Conservation (phyloP, 2,888 invertebrate genomes). For the Napeogenes sylphis region DNA sequence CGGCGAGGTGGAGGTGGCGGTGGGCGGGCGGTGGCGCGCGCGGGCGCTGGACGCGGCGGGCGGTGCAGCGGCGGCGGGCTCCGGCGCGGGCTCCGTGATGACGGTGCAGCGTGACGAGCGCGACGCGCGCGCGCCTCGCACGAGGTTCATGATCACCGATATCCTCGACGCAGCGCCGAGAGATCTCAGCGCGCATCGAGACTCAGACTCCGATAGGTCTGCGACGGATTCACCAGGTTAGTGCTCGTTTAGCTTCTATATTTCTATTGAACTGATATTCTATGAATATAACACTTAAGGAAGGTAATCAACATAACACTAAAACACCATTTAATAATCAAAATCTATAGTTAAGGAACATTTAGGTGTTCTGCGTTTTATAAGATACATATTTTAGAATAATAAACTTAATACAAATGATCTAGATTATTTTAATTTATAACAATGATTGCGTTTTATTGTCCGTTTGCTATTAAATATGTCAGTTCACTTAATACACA, state of each 20-base stretch:
- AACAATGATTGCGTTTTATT: no score
- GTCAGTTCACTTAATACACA: no score
- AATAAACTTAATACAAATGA: no score
- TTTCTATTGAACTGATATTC: no score
- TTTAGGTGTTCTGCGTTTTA: no score
- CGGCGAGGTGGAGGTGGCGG: constrained; percentile 48
- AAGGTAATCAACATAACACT: no score
- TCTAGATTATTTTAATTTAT: no score
- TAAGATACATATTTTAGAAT: no score
- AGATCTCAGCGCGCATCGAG: constrained; percentile 77
- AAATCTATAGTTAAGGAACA: no score
- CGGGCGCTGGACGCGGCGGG: constrained; percentile 57
- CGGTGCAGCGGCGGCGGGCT: constrained; percentile 49
- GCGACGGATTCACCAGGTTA: constrained; percentile 77
- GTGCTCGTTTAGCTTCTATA: constrained; percentile 26
- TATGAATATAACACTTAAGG: no score
- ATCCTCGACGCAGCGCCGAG: constrained; percentile 81
- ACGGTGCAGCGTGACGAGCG: constrained; percentile 81
- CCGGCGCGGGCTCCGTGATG: constrained; percentile 75
- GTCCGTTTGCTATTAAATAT: no score
- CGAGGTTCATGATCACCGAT: constrained; percentile 94
- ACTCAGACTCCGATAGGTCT: constrained; percentile 77
- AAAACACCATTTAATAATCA: no score
- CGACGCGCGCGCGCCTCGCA: constrained; percentile 85
- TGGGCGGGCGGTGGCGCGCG: constrained; percentile 51